Conservation (phyloP, 1,140 invertebrate genomes). For the Aradophagus sp. region DNA sequence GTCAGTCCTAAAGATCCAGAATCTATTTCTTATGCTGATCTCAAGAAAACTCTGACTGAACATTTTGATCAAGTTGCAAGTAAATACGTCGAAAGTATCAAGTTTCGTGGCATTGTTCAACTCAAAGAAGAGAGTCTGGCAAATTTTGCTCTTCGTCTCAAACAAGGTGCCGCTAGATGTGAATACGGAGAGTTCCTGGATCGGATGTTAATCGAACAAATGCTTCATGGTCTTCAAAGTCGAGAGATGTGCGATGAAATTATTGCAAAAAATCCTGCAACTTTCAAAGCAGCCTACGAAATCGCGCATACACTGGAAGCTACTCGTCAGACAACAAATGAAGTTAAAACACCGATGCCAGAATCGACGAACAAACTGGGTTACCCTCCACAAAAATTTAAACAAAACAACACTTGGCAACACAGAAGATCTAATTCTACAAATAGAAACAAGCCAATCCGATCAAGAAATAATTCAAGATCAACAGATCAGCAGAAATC, state of each 20-base stretch:
- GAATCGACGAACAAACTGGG: constrained; percentile 16
- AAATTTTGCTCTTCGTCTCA: constrained; percentile 38
- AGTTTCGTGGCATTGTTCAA: constrained; percentile 37
- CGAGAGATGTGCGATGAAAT: constrained; percentile 53
- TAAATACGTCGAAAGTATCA: constrained; percentile 51
- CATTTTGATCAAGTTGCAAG: constrained; percentile 43
- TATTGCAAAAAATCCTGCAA: constrained; percentile 41
- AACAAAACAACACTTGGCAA: not conserved
- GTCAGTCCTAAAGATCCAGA: constrained; percentile 24
- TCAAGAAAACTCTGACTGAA: constrained; percentile 18
- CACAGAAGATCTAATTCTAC: not conserved
- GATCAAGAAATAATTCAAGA: no score
- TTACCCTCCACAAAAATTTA: constrained; percentile 5
- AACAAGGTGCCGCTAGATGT: constrained; percentile 44
- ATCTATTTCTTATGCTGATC: constrained; percentile 17
- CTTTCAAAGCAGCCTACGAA: constrained; percentile 42
- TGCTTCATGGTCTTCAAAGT: constrained; percentile 34
- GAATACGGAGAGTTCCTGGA: constrained; percentile 52
- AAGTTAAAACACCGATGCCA: not conserved
- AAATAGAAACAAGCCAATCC: no score
- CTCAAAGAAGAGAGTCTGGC: constrained; percentile 27
- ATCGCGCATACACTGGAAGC: constrained; percentile 38
- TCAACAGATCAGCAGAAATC: not conserved
- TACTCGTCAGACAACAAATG: constrained; percentile 5
- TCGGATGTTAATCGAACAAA: constrained; percentile 55